phyloP scores from a whole-genome alignment of 2,797 vertebrate species.

The Macropus fuliginosus region DNA sequence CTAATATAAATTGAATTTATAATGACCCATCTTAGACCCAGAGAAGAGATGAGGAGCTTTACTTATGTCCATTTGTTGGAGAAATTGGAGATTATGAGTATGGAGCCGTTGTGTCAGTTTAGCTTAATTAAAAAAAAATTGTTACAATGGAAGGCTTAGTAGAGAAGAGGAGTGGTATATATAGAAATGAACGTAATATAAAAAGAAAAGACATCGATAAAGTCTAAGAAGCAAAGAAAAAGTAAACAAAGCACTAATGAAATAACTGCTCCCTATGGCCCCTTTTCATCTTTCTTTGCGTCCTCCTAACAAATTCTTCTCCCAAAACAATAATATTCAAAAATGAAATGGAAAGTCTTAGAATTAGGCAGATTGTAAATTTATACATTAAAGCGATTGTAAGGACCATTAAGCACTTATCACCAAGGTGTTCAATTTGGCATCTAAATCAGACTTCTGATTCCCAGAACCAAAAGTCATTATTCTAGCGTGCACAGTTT shows the following conservation, averaged over 20 bases:
- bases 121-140: background rate
- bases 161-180: background rate
- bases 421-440: background rate
- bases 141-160: background rate
- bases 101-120: background rate
- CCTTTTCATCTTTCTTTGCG: background rate
- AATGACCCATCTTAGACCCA: background rate
- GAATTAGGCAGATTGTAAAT: background rate
- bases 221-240: background rate
- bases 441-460: background rate
- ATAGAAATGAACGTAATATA: background rate
- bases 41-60: background rate
- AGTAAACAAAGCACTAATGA: background rate
- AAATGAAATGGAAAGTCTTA: background rate
- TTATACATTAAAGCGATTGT: constrained; percentile 1
- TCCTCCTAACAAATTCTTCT: background rate
- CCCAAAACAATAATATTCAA: background rate
- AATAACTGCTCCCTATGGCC: background rate
- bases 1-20: background rate
- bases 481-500: constrained; percentile 38
- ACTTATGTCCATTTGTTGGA: background rate
- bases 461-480: constrained; percentile 32
- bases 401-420: constrained; percentile 3
- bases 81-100: background rate
- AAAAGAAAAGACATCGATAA: background rate